Evolutionary conservation across 1,140 invertebrate species (phyloP), one percentile per base, ranked within the genome.

Genomic region (Magallana gigas): DNA sequence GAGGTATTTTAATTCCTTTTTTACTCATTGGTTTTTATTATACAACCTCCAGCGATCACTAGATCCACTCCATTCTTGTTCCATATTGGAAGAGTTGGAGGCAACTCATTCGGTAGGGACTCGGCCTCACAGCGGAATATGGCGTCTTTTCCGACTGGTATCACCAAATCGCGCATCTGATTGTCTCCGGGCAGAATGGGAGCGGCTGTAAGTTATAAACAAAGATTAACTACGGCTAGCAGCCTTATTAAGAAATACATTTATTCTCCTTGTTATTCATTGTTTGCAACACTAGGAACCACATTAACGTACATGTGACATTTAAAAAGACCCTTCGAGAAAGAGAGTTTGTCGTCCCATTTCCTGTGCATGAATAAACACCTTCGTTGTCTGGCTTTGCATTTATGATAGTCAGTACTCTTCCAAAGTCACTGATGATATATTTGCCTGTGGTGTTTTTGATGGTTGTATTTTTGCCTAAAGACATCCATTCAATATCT

Each of bases 241-340:
- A 36, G 36, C 36, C 36, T 36, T 36, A 5, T 36, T 1, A 36
- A 36, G 36, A 36, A 36, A 36, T 36, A 36, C 36, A 0, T 36
- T 36, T 36, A 1, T 36, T 36, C 36, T 36, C 36, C 36, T 36
- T 1, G 36, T 36, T 1, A 1, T 36, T 36, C 1, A 36, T 23
- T 23, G 36, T 36, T 36, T 36, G 36, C 36, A 36, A 36, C 12
- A 64, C 12, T 14, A 64, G 3, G 18, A 64, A 7, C 16, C 8
- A 82, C 9, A 23, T 11, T 23, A 80, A 80, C 76, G 29, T 16
- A 80, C 76, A 80, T 29, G 76, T 80, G 8, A 80, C 76, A 80
- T 80, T 80, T 29, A 80, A 56, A 56, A 18, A 80, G 4, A 80
- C 23, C 8, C 12, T n/a, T 7, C 16, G 16, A 6, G 14, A 18